Base-by-base conservation (phyloP, 1,140 invertebrate genomes). In the Aphelinus certus region DNA sequence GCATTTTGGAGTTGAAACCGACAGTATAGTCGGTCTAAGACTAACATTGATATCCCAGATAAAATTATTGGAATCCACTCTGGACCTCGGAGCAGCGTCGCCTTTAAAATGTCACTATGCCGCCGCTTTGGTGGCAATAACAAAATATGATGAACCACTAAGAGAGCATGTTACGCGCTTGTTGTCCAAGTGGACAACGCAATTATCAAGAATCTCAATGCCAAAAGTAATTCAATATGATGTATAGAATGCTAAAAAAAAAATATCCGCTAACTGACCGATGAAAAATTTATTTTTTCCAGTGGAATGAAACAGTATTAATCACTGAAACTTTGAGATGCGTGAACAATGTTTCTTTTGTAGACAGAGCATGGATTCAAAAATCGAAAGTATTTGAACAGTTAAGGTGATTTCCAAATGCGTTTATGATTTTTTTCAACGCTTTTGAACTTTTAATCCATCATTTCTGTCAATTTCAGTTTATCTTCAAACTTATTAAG, bases 401-500 rank as follows among this genome's bases (percentile, higher is more conserved):
- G 55, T 69, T 88, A 26, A 70, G 80, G 85, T 86, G 51, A 53
- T 53, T 6, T 48, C 47, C 48, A 66, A 66, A 49, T 26, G 26
- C 26, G 2, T 60, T 60, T 7, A 65, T 47, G 45, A 49, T 69
- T 45, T 62, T n/a, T 65, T 62, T 62, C 51, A 55, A 55, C 6
- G 26, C 5, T 51, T 46, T 49, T 42, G 9, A 55, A 56, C 6
- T 45, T 49, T 57, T 43, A 57, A 58, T 48, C 63, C 5, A 55
- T 46, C 26, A 43, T 46, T 68, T 61, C 7, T 65, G 46, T 57
- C 42, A 3, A 53, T 80, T 81, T 5, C 72, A 87, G 85, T 48
- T 79, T 70, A 1, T 81, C 75, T 0, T 88, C 87, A 42, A 88
- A 88, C 82, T 82, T 88, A 68, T 74, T 88, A 46, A 81, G 82